Base-by-base conservation (phyloP, 2,113 vertebrate species). In the Oophaga pumilio region DNA sequence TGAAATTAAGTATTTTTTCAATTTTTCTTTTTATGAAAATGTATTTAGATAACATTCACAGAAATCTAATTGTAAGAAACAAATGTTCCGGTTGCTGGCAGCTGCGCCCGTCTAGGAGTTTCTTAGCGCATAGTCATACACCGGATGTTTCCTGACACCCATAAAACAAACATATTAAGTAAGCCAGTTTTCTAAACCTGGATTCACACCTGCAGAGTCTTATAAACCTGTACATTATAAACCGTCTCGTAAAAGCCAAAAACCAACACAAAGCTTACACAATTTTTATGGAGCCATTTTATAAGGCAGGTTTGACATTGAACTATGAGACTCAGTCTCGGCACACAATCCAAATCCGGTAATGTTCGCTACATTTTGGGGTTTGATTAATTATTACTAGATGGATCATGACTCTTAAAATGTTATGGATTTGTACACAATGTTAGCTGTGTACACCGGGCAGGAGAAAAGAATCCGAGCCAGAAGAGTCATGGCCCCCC, bases 241-340 rank as follows among this genome's bases (percentile, higher is more conserved):
- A 91, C 50, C 80, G 86, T 81, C 92, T 93, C 92, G 92, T 94
- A 93, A 94, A 94, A 92, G 76, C 76, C 71, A 66, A 91, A 92
- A 91, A 93, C 93, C 91, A 93, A 92, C 92, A 92, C 86, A 89
- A 92, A 93, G 92, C 93, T 93, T 93, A 91, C 92, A 92, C 92
- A 56, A 88, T 66, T 91, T 94, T 94, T 93, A 93, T 93, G 89
- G 92, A 91, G 92, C 91, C 84, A 78, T 88, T 94, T 94, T 93
- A 93, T 90, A 90, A 90, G 91, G 87, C 90, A 90, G 50, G 90
- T 91, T 91, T 92, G 93, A 93, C 93, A 91, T 91, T 91, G 91
- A 93, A 91, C 91, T 89, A 81, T 90, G 91, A 90, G 89, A 92
- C 93, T 89, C 89, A 78, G 52, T 33, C 87, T 57, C 12, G 13